Conservation (phyloP, 2,888 invertebrate species). For the Phyto melanocephala region DNA sequence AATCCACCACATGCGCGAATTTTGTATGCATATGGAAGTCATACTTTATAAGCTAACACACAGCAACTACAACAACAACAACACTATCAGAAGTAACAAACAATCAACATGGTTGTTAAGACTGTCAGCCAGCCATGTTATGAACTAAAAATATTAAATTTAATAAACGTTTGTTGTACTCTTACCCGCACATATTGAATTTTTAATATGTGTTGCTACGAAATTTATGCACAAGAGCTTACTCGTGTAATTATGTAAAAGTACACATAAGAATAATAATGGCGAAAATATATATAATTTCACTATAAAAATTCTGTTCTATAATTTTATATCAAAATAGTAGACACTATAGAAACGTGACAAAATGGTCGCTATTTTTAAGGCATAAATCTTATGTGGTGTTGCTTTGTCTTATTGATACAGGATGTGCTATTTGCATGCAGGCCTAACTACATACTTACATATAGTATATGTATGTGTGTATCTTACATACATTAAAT, state of each 20-base stretch:
- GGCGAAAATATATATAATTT: constrained; percentile 23
- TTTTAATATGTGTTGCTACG: not conserved
- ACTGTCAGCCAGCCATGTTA: constrained; percentile 59
- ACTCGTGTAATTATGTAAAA: not conserved
- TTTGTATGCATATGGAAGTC: constrained; percentile 38
- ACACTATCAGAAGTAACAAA: constrained; percentile 17
- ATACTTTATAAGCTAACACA: not conserved
- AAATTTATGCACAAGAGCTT: not conserved
- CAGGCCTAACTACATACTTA: too few species aligned
- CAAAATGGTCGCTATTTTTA: constrained; percentile 22
- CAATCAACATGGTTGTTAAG: constrained; percentile 62
- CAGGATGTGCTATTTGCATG: too few species aligned
- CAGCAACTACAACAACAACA: not conserved
- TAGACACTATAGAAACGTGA: not conserved
- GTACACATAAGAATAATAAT: constrained; percentile 14
- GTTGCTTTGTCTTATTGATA: too few species aligned
- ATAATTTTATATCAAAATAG: constrained; percentile 3
- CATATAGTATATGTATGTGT: too few species aligned
- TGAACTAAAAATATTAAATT: constrained; percentile 7
- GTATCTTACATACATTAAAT: too few species aligned
- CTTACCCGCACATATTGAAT: constrained; percentile 26
- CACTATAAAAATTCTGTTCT: not conserved
- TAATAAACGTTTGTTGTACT: not conserved
- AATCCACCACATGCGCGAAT: constrained; percentile 59
- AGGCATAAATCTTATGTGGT: not conserved